These are phyloP conservation scores for Lutjanus erythropterus DNA, from an alignment of 2,113 vertebrate species.

Conservation along the genomic window DNA sequence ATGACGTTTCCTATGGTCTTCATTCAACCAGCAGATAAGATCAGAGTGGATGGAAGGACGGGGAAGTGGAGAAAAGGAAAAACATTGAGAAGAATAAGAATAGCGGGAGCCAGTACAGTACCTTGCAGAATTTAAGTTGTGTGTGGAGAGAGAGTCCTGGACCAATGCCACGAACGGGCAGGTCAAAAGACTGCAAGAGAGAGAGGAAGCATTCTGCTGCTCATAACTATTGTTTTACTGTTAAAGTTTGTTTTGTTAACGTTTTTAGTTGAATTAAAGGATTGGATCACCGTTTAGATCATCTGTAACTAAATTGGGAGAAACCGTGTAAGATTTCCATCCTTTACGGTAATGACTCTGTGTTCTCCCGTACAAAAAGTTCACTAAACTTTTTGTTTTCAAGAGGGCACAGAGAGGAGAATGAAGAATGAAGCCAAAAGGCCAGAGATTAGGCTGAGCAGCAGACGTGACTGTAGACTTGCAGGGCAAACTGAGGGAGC, in stretches of 20 bases:
- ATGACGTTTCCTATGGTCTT: constrained; percentile 23
- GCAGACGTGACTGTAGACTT: constrained; percentile 26
- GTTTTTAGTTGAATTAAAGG: background rate
- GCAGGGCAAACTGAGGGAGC: background rate
- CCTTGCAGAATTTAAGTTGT: constrained; percentile 76
- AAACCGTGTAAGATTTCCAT: background rate
- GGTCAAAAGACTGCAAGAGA: constrained; percentile 77
- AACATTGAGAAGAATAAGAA: background rate
- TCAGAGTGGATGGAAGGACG: constrained; percentile 2
- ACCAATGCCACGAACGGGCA: constrained; percentile 69
- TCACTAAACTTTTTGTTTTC: constrained; percentile 27
- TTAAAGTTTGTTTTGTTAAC: background rate
- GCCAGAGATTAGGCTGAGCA: constrained; percentile 17
- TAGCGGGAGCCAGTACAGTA: constrained; percentile 53
- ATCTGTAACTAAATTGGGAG: background rate
- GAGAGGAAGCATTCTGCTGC: constrained; percentile 57
- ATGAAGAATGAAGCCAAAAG: constrained; percentile 23
- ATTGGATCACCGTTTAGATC: background rate
- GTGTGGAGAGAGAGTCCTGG: constrained; percentile 76
- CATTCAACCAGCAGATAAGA: constrained; percentile 21
- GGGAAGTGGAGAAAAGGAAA: background rate
- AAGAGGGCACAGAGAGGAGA: constrained; percentile 29
- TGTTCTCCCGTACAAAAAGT: constrained; percentile 52
- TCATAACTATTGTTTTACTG: constrained; percentile 8
- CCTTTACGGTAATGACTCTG: constrained; percentile 3